phyloP scores from a whole-genome alignment of 2,888 invertebrate species.

The Melinaea marsaeus region DNA sequence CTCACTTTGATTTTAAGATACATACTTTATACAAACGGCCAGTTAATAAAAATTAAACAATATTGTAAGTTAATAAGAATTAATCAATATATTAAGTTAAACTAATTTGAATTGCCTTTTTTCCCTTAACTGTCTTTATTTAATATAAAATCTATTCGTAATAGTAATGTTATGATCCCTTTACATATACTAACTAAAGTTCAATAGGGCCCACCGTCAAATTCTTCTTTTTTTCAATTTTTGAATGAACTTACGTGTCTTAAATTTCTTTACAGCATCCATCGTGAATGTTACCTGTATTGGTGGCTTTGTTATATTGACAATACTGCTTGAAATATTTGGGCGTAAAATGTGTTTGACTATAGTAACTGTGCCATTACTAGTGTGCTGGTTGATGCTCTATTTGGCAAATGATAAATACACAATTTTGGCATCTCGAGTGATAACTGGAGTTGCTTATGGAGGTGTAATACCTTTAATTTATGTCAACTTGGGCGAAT shows the following conservation, averaged over 20 bases:
- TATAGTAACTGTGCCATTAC: constrained; percentile 21
- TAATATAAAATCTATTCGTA: too few species aligned
- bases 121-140: too few species aligned
- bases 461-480: constrained; percentile 27
- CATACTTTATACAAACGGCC: too few species aligned
- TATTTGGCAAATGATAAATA: constrained; percentile 23
- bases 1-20: too few species aligned
- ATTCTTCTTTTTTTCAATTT: neutral
- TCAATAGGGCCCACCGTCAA: neutral
- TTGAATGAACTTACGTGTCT: too few species aligned
- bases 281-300: constrained; percentile 27
- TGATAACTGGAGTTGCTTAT: constrained; percentile 29
- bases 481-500: constrained; percentile 19
- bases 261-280: constrained; percentile 26
- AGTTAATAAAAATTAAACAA: too few species aligned
- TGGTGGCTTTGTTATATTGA: constrained; percentile 23
- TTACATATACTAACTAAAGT: too few species aligned
- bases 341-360: constrained; percentile 26
- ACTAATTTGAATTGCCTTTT: too few species aligned
- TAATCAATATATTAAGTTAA: too few species aligned
- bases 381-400: constrained; percentile 28
- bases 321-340: constrained; percentile 23
- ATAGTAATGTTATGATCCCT: too few species aligned
- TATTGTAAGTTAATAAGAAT: too few species aligned
- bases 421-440: constrained; percentile 24